Evolutionary conservation across 92 coral and sea anemone genomes (phyloP), one percentile per base, ranked within the genome.

Genomic region (Micromussa lordhowensis): DNA sequence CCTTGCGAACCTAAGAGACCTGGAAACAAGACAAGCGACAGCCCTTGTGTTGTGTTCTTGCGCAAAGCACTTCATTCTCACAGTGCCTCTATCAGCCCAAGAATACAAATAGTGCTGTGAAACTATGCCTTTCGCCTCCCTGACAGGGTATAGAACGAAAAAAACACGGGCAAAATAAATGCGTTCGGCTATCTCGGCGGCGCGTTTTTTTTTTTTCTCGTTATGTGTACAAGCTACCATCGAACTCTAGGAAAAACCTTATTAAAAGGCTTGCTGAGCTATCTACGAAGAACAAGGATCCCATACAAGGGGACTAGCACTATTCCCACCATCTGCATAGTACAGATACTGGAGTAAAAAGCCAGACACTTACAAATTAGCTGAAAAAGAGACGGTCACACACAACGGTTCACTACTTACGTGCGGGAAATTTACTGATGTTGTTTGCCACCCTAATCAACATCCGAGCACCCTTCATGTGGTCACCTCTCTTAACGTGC

Each of bases 351-450:
- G 64, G 57, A 58, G 69, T 63, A 10, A 24, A 13, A 14, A 13
- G 28, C 8, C 69, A 19, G 69, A 63, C 30, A 22, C 28, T 61
- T 22, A 0, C 5, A 9, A 64, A 16, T 11, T 26, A 0, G 11
- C 70, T 26, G 70, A 63, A n/a, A n/a, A 22, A 24, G 30, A 1
- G 30, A 8, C 24, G 30, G 30, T 63, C 69, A 5, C 7, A 63
- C 12, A 63, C 6, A 26, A 6, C 30, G 0, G 66, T 16, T 72
- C 77, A 72, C 2, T 58, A 94, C 99, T 86, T 89, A 98, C 99
- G 99, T 54, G 98, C 94, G 75, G 99, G 99, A 81, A 98, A 98
- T 91, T 98, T 98, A 98, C 99, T 98, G 93, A 98, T 98, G 83
- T 98, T 98, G 91, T 98, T 98, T 40, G 99, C 98, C 24, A 98